A percentile compares a stretch with the other conserved stretches of the same genome.
These are phyloP conservation scores for Lophotis ruficrista DNA, from an alignment of 2,113 vertebrate species.

Conservation along the genomic window DNA sequence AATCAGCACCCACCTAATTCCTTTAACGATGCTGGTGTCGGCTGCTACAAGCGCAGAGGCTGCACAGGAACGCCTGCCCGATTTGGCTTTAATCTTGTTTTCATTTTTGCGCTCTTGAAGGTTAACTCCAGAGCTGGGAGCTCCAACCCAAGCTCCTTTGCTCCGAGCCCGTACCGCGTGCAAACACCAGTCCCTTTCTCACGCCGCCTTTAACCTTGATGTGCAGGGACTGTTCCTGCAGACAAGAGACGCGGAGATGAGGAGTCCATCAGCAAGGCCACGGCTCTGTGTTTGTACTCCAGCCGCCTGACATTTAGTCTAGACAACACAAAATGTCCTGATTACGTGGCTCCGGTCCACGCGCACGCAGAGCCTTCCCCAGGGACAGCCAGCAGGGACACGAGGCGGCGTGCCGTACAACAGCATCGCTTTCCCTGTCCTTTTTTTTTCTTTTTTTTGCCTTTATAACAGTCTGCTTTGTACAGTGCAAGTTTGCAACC, in stretches of 20 bases:
- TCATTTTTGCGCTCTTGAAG: slow-evolving; percentile 8
- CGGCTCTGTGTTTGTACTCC: neutral
- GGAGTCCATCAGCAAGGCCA: neutral
- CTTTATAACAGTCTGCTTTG: too few species aligned
- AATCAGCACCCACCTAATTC: neutral
- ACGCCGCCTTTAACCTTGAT: neutral
- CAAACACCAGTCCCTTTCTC: neutral
- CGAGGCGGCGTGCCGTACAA: rapidly evolving
- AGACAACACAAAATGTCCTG: neutral
- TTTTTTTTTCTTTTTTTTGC: neutral
- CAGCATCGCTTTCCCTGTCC: neutral
- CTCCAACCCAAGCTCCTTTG: neutral
- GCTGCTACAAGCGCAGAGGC: rapidly evolving
- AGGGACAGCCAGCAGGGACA: neutral
- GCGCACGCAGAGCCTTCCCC: neutral
- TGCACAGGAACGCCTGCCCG: neutral
- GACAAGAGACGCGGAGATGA: neutral
- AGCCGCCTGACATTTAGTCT: neutral
- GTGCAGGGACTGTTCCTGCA: neutral
- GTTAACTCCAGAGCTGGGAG: neutral
- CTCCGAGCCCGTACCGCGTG: neutral
- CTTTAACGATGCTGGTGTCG: neutral
- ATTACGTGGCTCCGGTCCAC: neutral
- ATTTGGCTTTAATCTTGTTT: slow-evolving; percentile 10
- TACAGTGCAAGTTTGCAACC: too few species aligned